Evolutionary conservation across 2,113 vertebrate genomes (phyloP).

Genomic region (Brevimyrus niger): DNA sequence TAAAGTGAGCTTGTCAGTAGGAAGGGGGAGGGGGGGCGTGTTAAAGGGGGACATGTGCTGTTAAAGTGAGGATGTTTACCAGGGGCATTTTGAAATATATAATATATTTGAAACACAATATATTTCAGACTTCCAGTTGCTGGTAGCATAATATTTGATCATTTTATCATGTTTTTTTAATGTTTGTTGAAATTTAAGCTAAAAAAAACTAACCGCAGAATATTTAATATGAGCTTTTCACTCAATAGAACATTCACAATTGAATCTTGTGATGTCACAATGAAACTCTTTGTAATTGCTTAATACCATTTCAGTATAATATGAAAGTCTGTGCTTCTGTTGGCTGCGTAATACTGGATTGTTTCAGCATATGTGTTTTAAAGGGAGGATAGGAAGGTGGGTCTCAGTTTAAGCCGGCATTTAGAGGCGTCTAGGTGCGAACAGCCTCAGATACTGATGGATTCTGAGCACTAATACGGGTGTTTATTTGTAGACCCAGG

Average conservation of each 20-base stretch:
- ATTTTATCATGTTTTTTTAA: neutral
- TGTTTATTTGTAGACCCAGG: neutral
- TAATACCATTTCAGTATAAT: neutral
- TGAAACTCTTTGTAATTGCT: neutral
- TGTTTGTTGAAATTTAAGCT: neutral
- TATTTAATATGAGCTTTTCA: neutral
- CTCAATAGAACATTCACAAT: neutral
- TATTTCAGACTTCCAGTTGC: neutral
- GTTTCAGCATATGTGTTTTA: neutral
- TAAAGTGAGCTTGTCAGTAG: neutral
- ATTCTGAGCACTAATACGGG: neutral
- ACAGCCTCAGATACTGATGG: neutral
- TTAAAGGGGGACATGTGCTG: neutral
- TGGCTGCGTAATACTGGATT: neutral
- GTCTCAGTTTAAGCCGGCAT: neutral
- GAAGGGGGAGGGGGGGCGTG: neutral
- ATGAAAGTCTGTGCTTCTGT: neutral
- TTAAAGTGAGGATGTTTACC: neutral
- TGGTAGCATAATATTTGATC: neutral
- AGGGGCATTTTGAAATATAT: neutral
- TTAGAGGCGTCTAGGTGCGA: neutral
- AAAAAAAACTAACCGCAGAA: neutral
- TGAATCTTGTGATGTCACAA: neutral
- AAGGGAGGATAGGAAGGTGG: neutral
- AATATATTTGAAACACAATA: too few relatives aligned